Evolutionary conservation across 30 jellyfish, hydroid and myxozoan genomes (phyloP), one percentile per base, ranked within the genome.

Genomic region (Clytia hemisphaerica): DNA sequence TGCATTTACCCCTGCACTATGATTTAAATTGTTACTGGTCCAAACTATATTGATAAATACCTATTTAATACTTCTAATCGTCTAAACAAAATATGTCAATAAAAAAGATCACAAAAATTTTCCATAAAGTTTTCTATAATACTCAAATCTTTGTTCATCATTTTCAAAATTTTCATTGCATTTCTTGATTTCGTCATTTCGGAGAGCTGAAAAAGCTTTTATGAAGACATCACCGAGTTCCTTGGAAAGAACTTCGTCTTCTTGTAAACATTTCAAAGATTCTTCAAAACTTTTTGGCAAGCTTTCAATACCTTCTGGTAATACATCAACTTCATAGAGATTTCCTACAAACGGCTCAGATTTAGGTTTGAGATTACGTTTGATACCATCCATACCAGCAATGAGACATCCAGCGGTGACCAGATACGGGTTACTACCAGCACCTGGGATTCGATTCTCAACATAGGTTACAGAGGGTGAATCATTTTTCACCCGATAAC

Each of bases 301-400:
- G 0, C n/a, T 6, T 45, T 28, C 0, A 9, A 57, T 57, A 0
- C 44, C 70, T 7, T 25, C 70, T 6, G 70, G 70, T 1, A 57
- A 57, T n/a, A n/a, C n/a, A n/a, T n/a, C n/a, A n/a, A n/a, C n/a
- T n/a, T n/a, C n/a, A n/a, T n/a, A n/a, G n/a, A n/a, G n/a, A n/a
- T n/a, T n/a, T n/a, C n/a, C n/a, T n/a, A n/a, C n/a, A n/a, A n/a
- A n/a, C n/a, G n/a, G n/a, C n/a, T n/a, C n/a, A n/a, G n/a, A n/a
- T n/a, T n/a, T n/a, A n/a, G n/a, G 45, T 9, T 29, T 29, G 12
- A 51, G 15, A 9, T 51, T 51, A 4, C 73, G 73, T 38, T 45
- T 67, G 1, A 67, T 67, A 38, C 79, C 79, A 45, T 67, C 79
- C 54, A 67, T 14, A 12, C 79, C 79, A 37, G 79, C 79, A 32